Base-by-base conservation (phyloP, 2,113 vertebrate species). In the Myodes glareolus region DNA sequence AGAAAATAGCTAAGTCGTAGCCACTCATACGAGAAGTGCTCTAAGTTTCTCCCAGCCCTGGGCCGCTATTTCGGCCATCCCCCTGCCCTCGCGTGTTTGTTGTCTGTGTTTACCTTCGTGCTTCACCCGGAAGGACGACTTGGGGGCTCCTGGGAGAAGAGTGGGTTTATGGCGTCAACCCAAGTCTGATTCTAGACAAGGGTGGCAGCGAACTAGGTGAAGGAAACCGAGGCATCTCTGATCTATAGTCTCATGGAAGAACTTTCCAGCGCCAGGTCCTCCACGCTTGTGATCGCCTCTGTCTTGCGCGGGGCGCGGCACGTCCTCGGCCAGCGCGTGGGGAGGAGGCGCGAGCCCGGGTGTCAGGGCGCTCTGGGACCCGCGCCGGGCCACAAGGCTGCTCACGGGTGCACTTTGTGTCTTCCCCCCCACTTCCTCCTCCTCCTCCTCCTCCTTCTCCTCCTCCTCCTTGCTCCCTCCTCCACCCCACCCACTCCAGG, bases 361-460 rank as follows among this genome's bases (percentile, higher is more conserved):
- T 80, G 89, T 52, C 91, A 77, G 70, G 63, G 80, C 31, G 29
- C 90, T 87, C 72, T 12, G 68, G 94, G 95, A 85, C 77, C 70
- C 36, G 94, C 88, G 90, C 63, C 63, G 93, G 92, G 95, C 88
- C 95, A 95, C 90, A 72, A 97, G 97, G 96, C 93, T 96, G 97
- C 98, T 98, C 98, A 99, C 97, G 63, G 97, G 96, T 98, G 96
- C 95, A 98, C 98, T 99, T 98, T 99, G 97, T 99, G 92, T 98
- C 96, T 98, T 78, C 97, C 94, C 96, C 96, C 96, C 96, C 96
- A 91, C 96, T 95, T 95, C 92, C 93, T 96, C 96, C 86, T 94
- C 72, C 77, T 47, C 6, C 47, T 47, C 65, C 36, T 88, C 92
- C 75, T 94, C 95, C 45, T 87, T 14, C 23, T 82, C 55, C 76